Evolutionary conservation across 2,113 vertebrate genomes (phyloP).

Genomic region (Hippocampus abdominalis): DNA sequence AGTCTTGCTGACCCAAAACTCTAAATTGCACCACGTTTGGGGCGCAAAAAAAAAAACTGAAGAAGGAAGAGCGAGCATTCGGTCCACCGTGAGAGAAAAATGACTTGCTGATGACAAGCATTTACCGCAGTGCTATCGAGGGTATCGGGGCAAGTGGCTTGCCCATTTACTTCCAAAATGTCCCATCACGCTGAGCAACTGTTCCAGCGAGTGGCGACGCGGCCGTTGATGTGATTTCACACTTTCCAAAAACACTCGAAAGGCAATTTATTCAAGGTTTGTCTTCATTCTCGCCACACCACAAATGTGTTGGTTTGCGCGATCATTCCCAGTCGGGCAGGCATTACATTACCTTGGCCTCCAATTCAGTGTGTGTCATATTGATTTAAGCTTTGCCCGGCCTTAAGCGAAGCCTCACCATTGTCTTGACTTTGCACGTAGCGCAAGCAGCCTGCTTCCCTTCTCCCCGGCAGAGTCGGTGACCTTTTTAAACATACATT

Average conservation of each 20-base stretch:
- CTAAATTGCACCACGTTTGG: background rate
- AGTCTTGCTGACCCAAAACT: background rate
- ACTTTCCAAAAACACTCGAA: background rate
- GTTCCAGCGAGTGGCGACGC: slow-evolving; percentile 18
- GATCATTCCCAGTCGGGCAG: background rate
- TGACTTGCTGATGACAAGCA: slow-evolving; percentile 13
- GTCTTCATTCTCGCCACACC: background rate
- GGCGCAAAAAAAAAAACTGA: background rate
- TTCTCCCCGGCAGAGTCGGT: slow-evolving; percentile 23
- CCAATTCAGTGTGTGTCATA: background rate
- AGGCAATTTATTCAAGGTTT: background rate
- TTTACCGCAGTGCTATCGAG: slow-evolving; percentile 20
- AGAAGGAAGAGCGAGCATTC: background rate
- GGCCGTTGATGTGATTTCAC: background rate
- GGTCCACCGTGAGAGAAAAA: slow-evolving; percentile 2
- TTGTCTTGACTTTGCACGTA: background rate
- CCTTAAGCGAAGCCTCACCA: background rate
- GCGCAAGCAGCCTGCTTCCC: slow-evolving; percentile 5
- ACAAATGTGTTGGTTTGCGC: background rate
- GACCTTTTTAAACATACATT: slow-evolving; percentile 48
- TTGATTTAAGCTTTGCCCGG: background rate
- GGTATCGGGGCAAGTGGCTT: slow-evolving; percentile 7
- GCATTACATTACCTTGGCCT: slow-evolving; percentile 10
- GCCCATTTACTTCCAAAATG: slow-evolving; percentile 1
- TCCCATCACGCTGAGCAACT: slow-evolving; percentile 3